These are phyloP conservation scores for Limenitis camilla DNA, from an alignment of 2,888 invertebrate genomes.

Conservation along the genomic window DNA sequence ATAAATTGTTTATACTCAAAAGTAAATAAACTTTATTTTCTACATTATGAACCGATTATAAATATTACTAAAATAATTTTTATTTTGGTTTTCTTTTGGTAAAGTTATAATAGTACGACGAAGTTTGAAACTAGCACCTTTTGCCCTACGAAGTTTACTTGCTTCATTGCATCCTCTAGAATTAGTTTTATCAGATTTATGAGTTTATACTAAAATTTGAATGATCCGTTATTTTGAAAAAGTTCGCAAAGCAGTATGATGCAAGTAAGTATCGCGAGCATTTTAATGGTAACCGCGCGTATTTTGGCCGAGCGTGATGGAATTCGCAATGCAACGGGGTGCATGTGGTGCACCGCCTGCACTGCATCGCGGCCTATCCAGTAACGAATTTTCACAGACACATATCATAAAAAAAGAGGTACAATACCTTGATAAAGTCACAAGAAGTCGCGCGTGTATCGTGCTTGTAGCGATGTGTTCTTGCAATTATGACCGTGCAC, in stretches of 20 bases:
- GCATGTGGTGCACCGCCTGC: slow-evolving; percentile 14
- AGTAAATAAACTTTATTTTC: no score
- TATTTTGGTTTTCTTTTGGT: no score
- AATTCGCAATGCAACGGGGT: slow-evolving; percentile 33
- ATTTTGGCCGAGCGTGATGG: slow-evolving; percentile 28
- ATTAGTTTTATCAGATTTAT: no score
- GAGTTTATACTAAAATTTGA: no score
- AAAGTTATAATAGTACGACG: no score
- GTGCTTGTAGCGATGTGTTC: slow-evolving; percentile 23
- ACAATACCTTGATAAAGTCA: slow-evolving; percentile 31
- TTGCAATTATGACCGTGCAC: slow-evolving; percentile 34
- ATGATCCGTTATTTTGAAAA: no score
- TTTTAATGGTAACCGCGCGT: slow-evolving; percentile 21
- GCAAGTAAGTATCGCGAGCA: slow-evolving; percentile 24
- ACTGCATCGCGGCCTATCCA: slow-evolving; percentile 15
- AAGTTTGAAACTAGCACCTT: no score
- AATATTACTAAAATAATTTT: no score
- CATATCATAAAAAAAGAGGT: slow-evolving; percentile 15
- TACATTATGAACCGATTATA: no score
- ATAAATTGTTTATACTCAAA: no score
- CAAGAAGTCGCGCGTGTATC: slow-evolving; percentile 30
- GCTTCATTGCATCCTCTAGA: no score
- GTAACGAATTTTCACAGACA: slow-evolving; percentile 1
- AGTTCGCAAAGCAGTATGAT: slow-evolving; percentile 8
- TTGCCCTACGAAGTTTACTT: no score